Base-by-base conservation (phyloP, 2,888 invertebrate species). In the Drosophila histrio region DNA sequence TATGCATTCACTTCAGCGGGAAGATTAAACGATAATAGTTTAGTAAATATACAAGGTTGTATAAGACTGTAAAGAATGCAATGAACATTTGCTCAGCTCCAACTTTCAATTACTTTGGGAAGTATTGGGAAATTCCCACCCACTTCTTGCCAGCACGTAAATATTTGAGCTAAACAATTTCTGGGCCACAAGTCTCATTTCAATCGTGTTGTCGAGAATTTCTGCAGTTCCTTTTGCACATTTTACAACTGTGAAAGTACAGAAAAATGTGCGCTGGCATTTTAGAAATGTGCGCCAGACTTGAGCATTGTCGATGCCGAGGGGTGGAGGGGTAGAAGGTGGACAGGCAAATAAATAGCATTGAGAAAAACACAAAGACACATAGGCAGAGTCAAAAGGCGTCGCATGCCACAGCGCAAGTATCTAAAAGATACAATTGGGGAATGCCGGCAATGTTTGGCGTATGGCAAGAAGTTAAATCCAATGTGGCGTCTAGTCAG, bases 371-470 rank as follows among this genome's bases (percentile, higher is more conserved):
- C 50, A 38, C 50, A 26, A 4, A 47, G 13, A 59, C 44, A 53
- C 49, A 59, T 54, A 9, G 30, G 26, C 58, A 58, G 44, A 34
- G 58, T 41, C 67, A 62, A 57, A 57, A 63, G 58, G 60, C 64
- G 65, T 47, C 72, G 87, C 78, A 81, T 79, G 79, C 82, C 82
- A 77, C 15, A 49, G 43, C 34, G 9, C 53, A 80, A 87, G 85
- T 77, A 82, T 84, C 85, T 77, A 32, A 19, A 39, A 78, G 75
- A 70, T 87, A 78, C 72, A 61, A 34, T 58, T 52, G 34, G 82
- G 87, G 87, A 85, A 82, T 82, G 82, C 79, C 82, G 65, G 58
- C 82, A 69, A 82, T 87, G 87, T 79, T n/a, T n/a, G 64, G 58
- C 68, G 72, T 58, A 74, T 74, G 71, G 71, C 81, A 41, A 59